Conservation (phyloP, 2,113 vertebrate species). For the Anhinga rufa region DNA sequence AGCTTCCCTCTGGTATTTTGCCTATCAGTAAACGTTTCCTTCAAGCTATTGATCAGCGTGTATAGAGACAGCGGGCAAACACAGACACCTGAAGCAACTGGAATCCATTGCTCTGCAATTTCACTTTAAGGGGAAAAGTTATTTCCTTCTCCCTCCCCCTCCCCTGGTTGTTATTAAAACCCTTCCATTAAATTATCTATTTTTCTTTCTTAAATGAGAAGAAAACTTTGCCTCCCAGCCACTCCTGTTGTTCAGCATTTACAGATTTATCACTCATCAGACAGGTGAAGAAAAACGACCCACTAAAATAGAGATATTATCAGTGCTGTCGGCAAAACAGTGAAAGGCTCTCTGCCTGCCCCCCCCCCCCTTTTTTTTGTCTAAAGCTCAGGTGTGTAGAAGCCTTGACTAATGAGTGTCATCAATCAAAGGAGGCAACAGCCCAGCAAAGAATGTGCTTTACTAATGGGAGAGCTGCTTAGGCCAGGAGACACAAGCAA, state of each 20-base stretch:
- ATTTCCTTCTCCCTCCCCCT: background rate
- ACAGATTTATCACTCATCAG: slow-evolving; percentile 33
- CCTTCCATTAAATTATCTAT: slow-evolving; percentile 14
- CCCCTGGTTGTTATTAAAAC: background rate
- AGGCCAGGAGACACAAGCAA: background rate
- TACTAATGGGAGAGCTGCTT: slow-evolving; percentile 21
- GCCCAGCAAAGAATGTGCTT: slow-evolving; percentile 19
- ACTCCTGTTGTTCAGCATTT: background rate
- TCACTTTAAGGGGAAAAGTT: background rate
- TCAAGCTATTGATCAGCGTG: background rate
- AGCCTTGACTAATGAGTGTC: slow-evolving; percentile 54
- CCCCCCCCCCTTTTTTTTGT: background rate
- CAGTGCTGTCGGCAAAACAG: slow-evolving; percentile 25
- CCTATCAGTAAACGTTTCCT: background rate
- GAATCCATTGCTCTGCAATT: background rate
- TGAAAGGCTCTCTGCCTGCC: background rate
- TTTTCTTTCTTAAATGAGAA: slow-evolving; percentile 29
- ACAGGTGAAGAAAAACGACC: slow-evolving; percentile 59
- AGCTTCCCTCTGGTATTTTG: background rate
- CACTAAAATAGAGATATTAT: slow-evolving; percentile 47
- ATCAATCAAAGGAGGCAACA: slow-evolving; percentile 46
- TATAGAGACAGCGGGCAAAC: background rate
- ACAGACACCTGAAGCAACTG: background rate
- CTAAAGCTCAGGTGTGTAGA: slow-evolving; percentile 50
- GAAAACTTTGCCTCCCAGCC: background rate